Evolutionary conservation across 2,888 invertebrate genomes (phyloP).

Genomic region (Drosophila borborema): DNA sequence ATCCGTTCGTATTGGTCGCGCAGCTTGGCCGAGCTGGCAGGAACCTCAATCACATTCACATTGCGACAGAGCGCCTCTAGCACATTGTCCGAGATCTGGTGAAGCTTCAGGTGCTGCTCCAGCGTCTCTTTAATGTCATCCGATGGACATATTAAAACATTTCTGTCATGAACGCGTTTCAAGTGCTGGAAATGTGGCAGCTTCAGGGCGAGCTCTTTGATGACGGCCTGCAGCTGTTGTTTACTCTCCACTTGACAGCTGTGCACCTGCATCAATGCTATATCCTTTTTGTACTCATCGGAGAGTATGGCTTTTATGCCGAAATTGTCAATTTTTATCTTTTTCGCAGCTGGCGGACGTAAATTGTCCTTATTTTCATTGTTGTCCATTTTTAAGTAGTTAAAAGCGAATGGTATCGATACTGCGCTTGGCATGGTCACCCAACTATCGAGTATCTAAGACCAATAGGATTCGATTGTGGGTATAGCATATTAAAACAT

Average conservation of each 20-base stretch:
- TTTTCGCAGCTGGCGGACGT: constrained; percentile 53
- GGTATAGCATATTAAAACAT: not conserved
- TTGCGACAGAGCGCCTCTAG: constrained; percentile 74
- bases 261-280: constrained; percentile 87
- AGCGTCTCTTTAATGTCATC: constrained; percentile 78
- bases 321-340: constrained; percentile 23
- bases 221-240: constrained; percentile 88
- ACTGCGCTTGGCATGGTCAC: not conserved
- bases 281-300: constrained; percentile 86
- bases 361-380: constrained; percentile 33
- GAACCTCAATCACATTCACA: constrained; percentile 87
- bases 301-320: constrained; percentile 86
- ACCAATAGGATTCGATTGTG: not conserved
- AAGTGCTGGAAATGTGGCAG: constrained; percentile 89
- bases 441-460: not conserved
- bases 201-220: constrained; percentile 87
- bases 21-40: constrained; percentile 88
- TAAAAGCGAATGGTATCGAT: not conserved
- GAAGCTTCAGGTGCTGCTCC: constrained; percentile 84
- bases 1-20: constrained; percentile 88
- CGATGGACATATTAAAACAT: constrained; percentile 87
- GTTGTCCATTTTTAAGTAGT: constrained; percentile 18
- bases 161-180: constrained; percentile 89
- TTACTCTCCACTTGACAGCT: constrained; percentile 87
- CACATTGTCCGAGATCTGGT: constrained; percentile 53